Evolutionary conservation across 2,888 invertebrate species (phyloP).

Genomic region (Netelia fuscicornis): DNA sequence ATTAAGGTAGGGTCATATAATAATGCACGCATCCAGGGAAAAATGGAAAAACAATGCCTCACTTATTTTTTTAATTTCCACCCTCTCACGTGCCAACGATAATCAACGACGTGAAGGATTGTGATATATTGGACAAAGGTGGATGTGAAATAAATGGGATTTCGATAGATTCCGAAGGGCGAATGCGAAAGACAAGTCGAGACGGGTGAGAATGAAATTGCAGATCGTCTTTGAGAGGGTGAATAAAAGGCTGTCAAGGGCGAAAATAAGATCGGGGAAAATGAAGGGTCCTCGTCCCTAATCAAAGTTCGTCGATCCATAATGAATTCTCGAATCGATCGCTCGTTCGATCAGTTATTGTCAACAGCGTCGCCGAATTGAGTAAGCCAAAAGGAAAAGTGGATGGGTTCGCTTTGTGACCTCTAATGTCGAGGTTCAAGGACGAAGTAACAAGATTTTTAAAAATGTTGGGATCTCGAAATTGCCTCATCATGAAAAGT

Average conservation of each 20-base stretch:
- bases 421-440: no score
- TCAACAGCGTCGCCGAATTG: not conserved
- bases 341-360: not conserved
- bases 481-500: no score
- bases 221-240: not conserved
- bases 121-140: not conserved
- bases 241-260: conserved; percentile 1
- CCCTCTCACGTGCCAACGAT: no score
- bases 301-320: not conserved
- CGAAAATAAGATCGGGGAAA: not conserved
- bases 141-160: conserved; percentile 11
- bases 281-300: not conserved
- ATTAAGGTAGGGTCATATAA: no score
- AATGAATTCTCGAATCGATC: conserved; percentile 2
- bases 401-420: not conserved
- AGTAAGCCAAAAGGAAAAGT: not conserved
- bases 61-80: no score
- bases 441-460: no score
- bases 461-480: no score
- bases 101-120: not conserved
- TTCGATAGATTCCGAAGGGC: conserved; percentile 6
- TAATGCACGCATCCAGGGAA: no score
- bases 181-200: not conserved
- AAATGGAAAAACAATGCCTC: no score
- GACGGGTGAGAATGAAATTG: conserved; percentile 16